A percentile compares a stretch with the other conserved stretches of the same genome.
Conservation (phyloP, 92 coral and sea anemone species). For the Blastomussa wellsi region DNA sequence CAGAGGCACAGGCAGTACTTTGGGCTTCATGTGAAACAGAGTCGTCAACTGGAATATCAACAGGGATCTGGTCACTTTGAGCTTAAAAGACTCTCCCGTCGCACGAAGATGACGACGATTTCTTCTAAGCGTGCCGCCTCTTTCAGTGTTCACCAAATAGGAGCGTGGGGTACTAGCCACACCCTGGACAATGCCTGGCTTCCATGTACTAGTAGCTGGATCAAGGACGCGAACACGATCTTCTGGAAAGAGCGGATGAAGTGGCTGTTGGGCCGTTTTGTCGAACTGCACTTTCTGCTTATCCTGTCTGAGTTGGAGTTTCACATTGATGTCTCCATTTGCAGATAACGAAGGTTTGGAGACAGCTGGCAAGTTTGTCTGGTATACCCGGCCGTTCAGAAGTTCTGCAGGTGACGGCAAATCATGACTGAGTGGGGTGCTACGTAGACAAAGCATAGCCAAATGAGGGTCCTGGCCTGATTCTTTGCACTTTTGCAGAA, state of each 20-base stretch:
- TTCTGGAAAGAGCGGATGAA: not conserved
- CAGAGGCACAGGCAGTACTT: not conserved
- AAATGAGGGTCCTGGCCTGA: slow-evolving; percentile 69
- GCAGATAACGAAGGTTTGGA: slow-evolving; percentile 49
- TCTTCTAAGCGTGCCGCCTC: slow-evolving; percentile 27
- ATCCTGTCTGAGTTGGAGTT: slow-evolving; percentile 46
- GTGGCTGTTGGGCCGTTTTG: slow-evolving; percentile 25
- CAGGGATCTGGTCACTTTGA: not conserved
- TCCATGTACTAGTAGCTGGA: not conserved
- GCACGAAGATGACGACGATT: too few relatives aligned
- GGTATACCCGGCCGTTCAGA: slow-evolving; percentile 61
- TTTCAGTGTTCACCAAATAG: slow-evolving; percentile 36
- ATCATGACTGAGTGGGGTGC: slow-evolving; percentile 62
- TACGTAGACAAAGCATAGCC: slow-evolving; percentile 80
- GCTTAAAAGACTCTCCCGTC: slow-evolving; percentile 39
- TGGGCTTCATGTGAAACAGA: slow-evolving; percentile 1
- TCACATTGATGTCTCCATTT: too few relatives aligned
- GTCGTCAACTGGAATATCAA: too few relatives aligned
- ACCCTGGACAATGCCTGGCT: not conserved
- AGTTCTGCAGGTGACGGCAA: slow-evolving; percentile 73
- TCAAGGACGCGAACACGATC: not conserved
- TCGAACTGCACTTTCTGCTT: slow-evolving; percentile 52
- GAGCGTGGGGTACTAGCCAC: slow-evolving; percentile 14
- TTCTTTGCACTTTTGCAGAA: slow-evolving; percentile 70
- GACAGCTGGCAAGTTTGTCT: slow-evolving; percentile 75